Evolutionary conservation across 1,140 invertebrate genomes (phyloP), one percentile per base, ranked within the genome.

Genomic region (Pogonomyrmex californicus): DNA sequence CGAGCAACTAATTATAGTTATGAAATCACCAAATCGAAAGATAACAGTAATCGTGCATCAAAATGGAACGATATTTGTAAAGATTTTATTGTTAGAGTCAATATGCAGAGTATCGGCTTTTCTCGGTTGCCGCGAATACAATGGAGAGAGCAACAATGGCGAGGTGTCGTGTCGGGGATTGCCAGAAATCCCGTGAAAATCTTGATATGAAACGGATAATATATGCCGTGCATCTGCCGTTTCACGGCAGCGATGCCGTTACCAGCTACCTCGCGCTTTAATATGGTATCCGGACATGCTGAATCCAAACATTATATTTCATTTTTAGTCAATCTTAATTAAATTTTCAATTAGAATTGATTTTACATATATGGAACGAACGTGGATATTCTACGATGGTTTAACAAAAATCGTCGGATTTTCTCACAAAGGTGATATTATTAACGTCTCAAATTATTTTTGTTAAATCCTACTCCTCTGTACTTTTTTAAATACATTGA

Each of bases 11-110:
- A 66, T 30, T 41, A n/a, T 47, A 51, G 36, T 0, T 62, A n/a
- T 5, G 58, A 0, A 23, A 44, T 44, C 7, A 7, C 7, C 7
- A 44, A 44, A 44, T 44, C 7, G 7, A 44, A 4, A 2, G 7
- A 44, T 44, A 44, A 7, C 2, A 44, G 41, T 7, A 44, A 44
- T 14, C 41, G 23, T 5, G 41, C 23, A 30, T 33, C 12, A 54
- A 70, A 60, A 51, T n/a, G 65, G 36, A 23, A 33, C 51, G 63
- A 54, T 54, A 70, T 81, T 81, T 70, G 65, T 86, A 85, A 87
- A 83, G 90, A 88, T 91, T 92, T 92, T 91, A 88, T 90, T 82
- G 87, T 88, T 90, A 49, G 51, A 88, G 38, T 83, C 79, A 73
- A 70, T 65, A 30, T 33, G 30, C 56, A 36, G 36, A 41, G 38